These are phyloP conservation scores for Gallinago media DNA, from an alignment of 2,113 vertebrate species.

Conservation along the genomic window DNA sequence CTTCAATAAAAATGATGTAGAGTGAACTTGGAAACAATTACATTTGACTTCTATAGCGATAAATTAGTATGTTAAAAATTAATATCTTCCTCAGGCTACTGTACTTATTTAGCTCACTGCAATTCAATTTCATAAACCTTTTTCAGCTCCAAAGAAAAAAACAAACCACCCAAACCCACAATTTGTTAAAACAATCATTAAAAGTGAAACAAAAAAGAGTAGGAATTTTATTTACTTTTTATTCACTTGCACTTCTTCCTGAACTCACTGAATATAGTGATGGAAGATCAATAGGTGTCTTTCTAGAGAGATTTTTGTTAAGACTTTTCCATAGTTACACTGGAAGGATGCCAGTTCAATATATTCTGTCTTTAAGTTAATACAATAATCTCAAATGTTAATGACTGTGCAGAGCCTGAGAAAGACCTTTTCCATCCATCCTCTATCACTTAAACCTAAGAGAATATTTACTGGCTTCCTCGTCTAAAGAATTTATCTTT, in stretches of 20 bases:
- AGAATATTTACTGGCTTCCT: background rate
- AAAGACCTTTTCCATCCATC: background rate
- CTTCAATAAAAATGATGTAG: background rate
- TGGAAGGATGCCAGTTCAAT: background rate
- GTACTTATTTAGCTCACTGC: background rate
- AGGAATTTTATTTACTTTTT: background rate
- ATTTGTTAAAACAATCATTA: background rate
- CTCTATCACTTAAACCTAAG: background rate
- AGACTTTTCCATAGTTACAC: background rate
- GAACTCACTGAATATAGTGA: background rate
- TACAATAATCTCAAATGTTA: background rate
- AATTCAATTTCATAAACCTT: background rate
- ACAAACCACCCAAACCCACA: too few species aligned
- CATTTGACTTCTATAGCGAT: background rate
- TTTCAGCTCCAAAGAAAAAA: background rate
- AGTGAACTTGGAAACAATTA: background rate
- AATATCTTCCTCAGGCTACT: background rate
- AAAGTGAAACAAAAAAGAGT: background rate
- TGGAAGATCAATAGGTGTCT: background rate
- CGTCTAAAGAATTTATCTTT: background rate
- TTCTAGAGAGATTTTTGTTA: background rate
- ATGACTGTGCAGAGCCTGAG: background rate
- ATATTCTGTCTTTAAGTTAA: background rate
- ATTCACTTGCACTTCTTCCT: background rate
- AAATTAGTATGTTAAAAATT: background rate